These are phyloP conservation scores for Monodelphis domestica DNA, from an alignment of 2,797 vertebrate genomes.

Conservation along the genomic window DNA sequence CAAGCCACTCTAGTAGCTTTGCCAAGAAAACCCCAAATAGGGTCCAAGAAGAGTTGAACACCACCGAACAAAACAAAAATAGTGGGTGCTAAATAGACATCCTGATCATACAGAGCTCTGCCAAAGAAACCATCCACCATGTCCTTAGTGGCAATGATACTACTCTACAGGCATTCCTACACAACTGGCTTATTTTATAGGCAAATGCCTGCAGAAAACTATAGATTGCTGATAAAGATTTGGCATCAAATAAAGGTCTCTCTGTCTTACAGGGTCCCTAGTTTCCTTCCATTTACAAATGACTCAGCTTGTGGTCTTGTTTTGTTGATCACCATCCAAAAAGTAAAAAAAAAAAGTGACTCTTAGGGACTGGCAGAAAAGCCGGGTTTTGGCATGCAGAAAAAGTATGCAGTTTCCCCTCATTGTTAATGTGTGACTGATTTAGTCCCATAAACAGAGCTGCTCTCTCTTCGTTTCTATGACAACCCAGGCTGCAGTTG, in stretches of 20 bases:
- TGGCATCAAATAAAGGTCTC: not conserved
- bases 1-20: not conserved
- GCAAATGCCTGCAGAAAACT: not conserved
- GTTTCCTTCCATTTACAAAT: not conserved
- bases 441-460: not conserved
- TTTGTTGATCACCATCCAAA: fast-evolving
- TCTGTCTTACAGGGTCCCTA: not conserved
- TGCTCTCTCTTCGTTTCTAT: slow-evolving; percentile 78
- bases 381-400: not conserved
- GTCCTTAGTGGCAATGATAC: not conserved
- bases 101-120: not conserved
- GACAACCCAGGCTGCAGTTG: slow-evolving; percentile 79
- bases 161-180: not conserved
- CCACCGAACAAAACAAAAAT: not conserved
- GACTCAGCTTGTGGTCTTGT: fast-evolving
- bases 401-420: not conserved
- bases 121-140: not conserved
- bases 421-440: slow-evolving; percentile 4
- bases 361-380: fast-evolving
- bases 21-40: not conserved
- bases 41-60: not conserved
- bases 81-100: not conserved
- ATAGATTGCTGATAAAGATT: not conserved
- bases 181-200: not conserved
- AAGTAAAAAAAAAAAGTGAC: not conserved